Evolutionary conservation across 2,113 vertebrate genomes (phyloP).

Genomic region (Malurus melanocephalus): DNA sequence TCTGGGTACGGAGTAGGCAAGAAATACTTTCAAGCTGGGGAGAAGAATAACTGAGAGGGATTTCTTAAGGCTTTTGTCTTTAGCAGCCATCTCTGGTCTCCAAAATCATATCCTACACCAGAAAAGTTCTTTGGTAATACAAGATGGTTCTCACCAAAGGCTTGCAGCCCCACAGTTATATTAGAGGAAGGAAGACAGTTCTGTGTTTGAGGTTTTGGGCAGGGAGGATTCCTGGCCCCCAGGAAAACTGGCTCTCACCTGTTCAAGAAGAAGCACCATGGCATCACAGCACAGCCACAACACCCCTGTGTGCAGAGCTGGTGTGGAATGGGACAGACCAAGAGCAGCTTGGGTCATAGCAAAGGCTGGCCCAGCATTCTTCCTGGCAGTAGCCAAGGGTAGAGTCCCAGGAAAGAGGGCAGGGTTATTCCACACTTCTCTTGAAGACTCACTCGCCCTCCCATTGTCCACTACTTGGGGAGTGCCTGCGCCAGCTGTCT

Average conservation of each 20-base stretch:
- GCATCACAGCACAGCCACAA: not conserved
- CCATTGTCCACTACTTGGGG: not conserved
- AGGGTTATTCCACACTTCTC: not conserved
- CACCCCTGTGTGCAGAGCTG: not conserved
- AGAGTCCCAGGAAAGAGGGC: not conserved
- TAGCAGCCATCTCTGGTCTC: not conserved
- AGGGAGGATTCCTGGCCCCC: not conserved
- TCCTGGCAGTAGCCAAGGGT: not conserved
- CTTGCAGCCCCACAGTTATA: not conserved
- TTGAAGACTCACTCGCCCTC: not conserved
- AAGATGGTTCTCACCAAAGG: not conserved
- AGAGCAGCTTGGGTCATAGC: not conserved
- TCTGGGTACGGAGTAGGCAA: accelerated
- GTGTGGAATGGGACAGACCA: not conserved
- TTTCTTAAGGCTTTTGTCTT: not conserved
- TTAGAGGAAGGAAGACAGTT: not conserved
- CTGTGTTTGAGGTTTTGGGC: accelerated
- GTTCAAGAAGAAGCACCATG: accelerated
- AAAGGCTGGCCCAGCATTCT: not conserved
- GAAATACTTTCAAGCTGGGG: not conserved
- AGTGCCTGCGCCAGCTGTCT: not conserved
- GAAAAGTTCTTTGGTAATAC: not conserved
- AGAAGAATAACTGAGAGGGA: not conserved
- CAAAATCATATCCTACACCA: not conserved
- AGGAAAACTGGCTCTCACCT: accelerated